phyloP scores from a whole-genome alignment of 2,797 vertebrate species.

The Channa striata region DNA sequence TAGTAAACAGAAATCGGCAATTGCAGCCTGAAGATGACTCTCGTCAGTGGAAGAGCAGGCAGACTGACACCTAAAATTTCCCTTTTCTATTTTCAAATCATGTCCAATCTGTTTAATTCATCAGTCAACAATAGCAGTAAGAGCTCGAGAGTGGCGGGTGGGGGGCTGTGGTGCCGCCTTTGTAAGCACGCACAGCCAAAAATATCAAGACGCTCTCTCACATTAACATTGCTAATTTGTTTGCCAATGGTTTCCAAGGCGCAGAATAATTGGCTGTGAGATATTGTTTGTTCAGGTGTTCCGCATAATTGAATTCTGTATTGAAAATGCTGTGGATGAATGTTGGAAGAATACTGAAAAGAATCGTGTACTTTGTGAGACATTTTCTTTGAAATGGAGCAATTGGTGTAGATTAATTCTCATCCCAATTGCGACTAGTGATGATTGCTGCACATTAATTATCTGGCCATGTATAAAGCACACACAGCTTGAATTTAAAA shows the following conservation, averaged over 20 bases:
- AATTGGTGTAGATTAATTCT: constrained; percentile 75
- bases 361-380: constrained; percentile 66
- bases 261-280: constrained; percentile 83
- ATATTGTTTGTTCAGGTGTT: constrained; percentile 89
- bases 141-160: constrained; percentile 16
- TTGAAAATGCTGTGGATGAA: constrained; percentile 78
- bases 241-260: constrained; percentile 80
- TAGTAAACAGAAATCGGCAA: constrained; percentile 48
- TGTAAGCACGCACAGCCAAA: constrained; percentile 76
- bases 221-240: constrained; percentile 87
- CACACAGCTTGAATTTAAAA: constrained; percentile 72
- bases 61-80: constrained; percentile 71
- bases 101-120: constrained; percentile 80
- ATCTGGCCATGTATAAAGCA: constrained; percentile 68
- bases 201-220: constrained; percentile 82
- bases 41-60: constrained; percentile 43
- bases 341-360: constrained; percentile 76
- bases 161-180: constrained; percentile 60
- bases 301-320: constrained; percentile 84
- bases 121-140: constrained; percentile 76
- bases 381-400: constrained; percentile 75
- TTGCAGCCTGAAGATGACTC: constrained; percentile 43
- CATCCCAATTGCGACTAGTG: constrained; percentile 60
- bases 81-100: constrained; percentile 71
- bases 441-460: constrained; percentile 76